phyloP scores from a whole-genome alignment of 2,888 invertebrate genomes.

The Pseudococcus viburni region DNA sequence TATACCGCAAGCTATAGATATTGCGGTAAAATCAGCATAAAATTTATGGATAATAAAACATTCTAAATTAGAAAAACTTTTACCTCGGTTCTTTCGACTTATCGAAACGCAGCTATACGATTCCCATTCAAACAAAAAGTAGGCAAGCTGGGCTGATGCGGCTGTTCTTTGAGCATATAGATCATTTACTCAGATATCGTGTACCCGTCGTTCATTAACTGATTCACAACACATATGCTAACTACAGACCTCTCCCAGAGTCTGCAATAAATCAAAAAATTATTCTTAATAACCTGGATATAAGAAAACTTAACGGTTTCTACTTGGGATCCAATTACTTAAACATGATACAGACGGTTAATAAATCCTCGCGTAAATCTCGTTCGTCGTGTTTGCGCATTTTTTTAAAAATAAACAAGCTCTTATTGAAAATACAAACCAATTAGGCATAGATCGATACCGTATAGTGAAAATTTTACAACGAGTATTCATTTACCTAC shows the following conservation, averaged over 20 bases:
- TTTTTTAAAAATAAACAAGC: background rate
- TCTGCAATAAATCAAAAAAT: slow-evolving; percentile 11
- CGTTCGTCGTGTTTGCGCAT: background rate
- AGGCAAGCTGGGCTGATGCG: background rate
- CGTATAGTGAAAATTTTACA: slow-evolving; percentile 13
- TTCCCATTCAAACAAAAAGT: background rate
- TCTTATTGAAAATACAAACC: slow-evolving; percentile 41
- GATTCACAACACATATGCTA: slow-evolving; percentile 11
- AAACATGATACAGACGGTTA: slow-evolving; percentile 35
- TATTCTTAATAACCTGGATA: slow-evolving; percentile 32
- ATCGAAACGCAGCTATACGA: background rate
- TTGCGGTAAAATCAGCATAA: background rate
- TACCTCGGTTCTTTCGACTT: background rate
- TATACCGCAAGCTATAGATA: background rate
- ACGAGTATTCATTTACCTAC: background rate
- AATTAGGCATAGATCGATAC: slow-evolving; percentile 30
- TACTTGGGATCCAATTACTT: slow-evolving; percentile 23
- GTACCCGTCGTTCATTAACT: slow-evolving; percentile 11
- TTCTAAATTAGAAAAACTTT: background rate
- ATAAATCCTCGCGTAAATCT: slow-evolving; percentile 26
- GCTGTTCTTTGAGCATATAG: background rate
- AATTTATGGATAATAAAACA: background rate
- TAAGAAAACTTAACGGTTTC: slow-evolving; percentile 28
- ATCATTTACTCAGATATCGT: background rate
- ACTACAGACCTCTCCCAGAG: background rate